A percentile compares a stretch with the other conserved stretches of the same genome.
Evolutionary conservation across 2,113 vertebrate species (phyloP).

Genomic region (Cephalopholis sonnerati): DNA sequence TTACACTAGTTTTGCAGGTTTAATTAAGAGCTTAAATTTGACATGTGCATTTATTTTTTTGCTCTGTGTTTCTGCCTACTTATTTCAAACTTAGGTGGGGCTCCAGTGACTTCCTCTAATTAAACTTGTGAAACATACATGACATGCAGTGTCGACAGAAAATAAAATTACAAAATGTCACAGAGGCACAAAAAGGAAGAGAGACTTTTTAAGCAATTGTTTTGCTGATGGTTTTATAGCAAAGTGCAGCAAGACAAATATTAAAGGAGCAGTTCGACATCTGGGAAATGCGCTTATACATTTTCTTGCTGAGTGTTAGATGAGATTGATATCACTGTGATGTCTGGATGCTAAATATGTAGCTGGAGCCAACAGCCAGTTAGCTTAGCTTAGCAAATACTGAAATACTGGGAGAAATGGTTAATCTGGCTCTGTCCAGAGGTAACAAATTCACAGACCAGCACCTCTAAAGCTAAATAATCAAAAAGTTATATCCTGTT

Average conservation of each 20-base stretch:
- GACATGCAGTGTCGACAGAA: not conserved
- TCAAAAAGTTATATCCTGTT: not conserved
- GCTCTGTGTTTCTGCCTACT: too few species aligned
- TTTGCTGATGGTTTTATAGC: not conserved
- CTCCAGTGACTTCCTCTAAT: not conserved
- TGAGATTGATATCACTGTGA: too few species aligned
- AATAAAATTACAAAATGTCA: not conserved
- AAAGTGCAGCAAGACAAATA: not conserved
- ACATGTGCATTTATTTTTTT: too few species aligned
- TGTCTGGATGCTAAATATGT: too few species aligned
- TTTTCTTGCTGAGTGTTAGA: too few species aligned
- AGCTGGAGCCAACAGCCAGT: too few species aligned
- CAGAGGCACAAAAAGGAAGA: not conserved
- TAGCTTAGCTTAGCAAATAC: too few species aligned
- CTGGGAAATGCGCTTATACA: too few species aligned
- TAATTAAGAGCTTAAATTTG: too few species aligned
- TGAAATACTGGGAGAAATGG: too few species aligned
- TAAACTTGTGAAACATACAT: not conserved
- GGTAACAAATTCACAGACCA: too few species aligned
- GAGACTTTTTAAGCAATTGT: not conserved
- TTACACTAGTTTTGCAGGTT: not conserved
- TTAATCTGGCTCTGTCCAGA: too few species aligned
- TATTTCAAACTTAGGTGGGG: not conserved
- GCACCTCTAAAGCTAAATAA: not conserved
- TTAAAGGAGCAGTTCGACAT: not conserved